phyloP scores from a whole-genome alignment of 2,888 invertebrate genomes.

The Selenia dentaria region DNA sequence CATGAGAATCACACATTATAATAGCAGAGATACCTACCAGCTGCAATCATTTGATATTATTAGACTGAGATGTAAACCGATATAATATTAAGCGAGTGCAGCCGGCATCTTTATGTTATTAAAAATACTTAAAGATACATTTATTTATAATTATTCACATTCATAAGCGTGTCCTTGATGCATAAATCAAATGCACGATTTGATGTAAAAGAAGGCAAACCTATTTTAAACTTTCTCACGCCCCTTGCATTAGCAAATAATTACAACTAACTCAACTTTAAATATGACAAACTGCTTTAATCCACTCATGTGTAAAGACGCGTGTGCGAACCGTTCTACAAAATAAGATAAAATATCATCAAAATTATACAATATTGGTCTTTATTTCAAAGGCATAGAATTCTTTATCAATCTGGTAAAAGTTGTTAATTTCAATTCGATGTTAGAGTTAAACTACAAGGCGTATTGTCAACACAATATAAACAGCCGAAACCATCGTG shows the following conservation, averaged over 20 bases:
- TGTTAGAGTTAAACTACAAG: slow-evolving; percentile 69
- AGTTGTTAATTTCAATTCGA: slow-evolving; percentile 60
- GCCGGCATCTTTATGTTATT: too few relatives aligned
- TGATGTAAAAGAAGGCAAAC: slow-evolving; percentile 11
- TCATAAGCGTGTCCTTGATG: too few relatives aligned
- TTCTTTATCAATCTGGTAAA: slow-evolving; percentile 18
- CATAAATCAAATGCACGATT: too few relatives aligned
- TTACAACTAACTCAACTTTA: slow-evolving; percentile 64
- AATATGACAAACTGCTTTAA: slow-evolving; percentile 76
- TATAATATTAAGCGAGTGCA: too few relatives aligned
- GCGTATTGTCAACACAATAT: slow-evolving; percentile 56
- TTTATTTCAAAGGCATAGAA: slow-evolving; percentile 17
- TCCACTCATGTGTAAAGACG: slow-evolving; percentile 74
- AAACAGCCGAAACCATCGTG: neutral
- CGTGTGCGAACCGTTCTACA: slow-evolving; percentile 61
- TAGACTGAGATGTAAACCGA: too few relatives aligned
- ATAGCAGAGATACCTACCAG: too few relatives aligned
- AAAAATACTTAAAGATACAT: too few relatives aligned
- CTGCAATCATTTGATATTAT: too few relatives aligned
- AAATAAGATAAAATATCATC: slow-evolving; percentile 16
- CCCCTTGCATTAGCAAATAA: slow-evolving; percentile 65
- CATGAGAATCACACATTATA: too few relatives aligned
- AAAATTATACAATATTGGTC: slow-evolving; percentile 25
- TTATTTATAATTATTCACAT: too few relatives aligned
- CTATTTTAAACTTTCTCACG: slow-evolving; percentile 61